phyloP scores from a whole-genome alignment of 2,113 vertebrate genomes.

The Glaucidium brasilianum region DNA sequence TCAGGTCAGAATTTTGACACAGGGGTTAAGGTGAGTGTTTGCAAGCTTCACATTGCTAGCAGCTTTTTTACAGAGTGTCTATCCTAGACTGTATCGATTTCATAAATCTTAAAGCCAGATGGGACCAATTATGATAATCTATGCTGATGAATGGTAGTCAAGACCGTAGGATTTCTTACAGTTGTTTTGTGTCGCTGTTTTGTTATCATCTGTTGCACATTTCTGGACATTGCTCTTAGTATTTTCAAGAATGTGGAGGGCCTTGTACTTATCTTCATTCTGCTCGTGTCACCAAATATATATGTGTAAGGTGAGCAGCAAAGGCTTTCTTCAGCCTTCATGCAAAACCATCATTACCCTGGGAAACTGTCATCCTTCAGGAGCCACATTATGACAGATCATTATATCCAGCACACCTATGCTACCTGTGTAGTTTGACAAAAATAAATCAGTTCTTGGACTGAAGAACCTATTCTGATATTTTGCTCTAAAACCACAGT shows the following conservation, averaged over 20 bases:
- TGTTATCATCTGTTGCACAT: not conserved
- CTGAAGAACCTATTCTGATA: not conserved
- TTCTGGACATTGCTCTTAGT: not conserved
- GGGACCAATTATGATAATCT: not conserved
- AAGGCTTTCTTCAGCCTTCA: not conserved
- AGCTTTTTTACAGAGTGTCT: not conserved
- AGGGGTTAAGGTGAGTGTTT: not conserved
- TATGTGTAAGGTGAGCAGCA: not conserved
- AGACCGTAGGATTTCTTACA: not conserved
- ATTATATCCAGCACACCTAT: not conserved
- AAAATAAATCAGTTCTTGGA: not conserved
- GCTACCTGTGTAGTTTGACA: not conserved
- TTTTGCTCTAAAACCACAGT: not conserved
- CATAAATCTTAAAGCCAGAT: constrained; percentile 6
- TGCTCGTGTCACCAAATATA: not conserved
- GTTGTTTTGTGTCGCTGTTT: not conserved
- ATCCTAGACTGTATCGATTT: not conserved
- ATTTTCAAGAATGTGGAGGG: not conserved
- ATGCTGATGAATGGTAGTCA: not conserved
- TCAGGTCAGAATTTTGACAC: not conserved
- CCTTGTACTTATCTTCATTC: not conserved
- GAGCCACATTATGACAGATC: not conserved
- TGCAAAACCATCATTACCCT: not conserved
- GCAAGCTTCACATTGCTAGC: not conserved
- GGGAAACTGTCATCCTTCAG: not conserved